Conservation (phyloP, 53 echinoderm and acorn worm genomes). For the Holothuria scabra region DNA sequence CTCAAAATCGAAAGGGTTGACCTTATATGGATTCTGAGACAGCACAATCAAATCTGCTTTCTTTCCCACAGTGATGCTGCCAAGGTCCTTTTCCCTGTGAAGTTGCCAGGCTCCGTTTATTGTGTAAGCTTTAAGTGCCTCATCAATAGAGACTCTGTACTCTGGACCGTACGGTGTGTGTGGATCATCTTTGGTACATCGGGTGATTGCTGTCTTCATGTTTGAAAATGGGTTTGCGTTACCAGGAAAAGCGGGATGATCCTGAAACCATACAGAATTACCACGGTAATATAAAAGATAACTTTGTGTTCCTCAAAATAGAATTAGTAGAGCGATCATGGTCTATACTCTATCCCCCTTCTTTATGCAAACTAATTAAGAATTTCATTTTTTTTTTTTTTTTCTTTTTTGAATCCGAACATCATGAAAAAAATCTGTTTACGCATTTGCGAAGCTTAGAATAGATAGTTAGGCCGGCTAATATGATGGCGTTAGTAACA, state of each 20-base stretch:
- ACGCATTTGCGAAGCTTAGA: no score
- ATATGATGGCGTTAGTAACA: no score
- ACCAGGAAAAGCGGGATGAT: constrained; percentile 67
- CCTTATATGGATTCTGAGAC: constrained; percentile 34
- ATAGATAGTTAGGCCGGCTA: no score
- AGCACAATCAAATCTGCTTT: constrained; percentile 52
- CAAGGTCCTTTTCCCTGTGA: constrained; percentile 53
- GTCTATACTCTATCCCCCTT: no score
- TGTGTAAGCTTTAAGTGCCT: constrained; percentile 68
- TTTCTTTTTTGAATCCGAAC: no score
- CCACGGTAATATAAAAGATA: no score
- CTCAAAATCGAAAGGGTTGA: constrained; percentile 55
- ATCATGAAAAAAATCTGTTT: no score
- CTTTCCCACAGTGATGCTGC: constrained; percentile 60
- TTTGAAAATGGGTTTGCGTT: constrained; percentile 52
- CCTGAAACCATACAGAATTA: constrained; percentile 12
- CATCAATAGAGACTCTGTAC: constrained; percentile 58
- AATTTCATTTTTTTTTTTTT: no score
- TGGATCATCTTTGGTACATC: constrained; percentile 52
- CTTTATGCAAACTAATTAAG: no score
- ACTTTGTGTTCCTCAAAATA: no score
- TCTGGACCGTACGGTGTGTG: constrained; percentile 59
- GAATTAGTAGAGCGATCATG: no score
- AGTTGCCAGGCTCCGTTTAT: constrained; percentile 61
- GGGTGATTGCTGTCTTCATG: constrained; percentile 65